These are phyloP conservation scores for Bombus polaris DNA, from an alignment of 1,140 invertebrate genomes.

Conservation along the genomic window DNA sequence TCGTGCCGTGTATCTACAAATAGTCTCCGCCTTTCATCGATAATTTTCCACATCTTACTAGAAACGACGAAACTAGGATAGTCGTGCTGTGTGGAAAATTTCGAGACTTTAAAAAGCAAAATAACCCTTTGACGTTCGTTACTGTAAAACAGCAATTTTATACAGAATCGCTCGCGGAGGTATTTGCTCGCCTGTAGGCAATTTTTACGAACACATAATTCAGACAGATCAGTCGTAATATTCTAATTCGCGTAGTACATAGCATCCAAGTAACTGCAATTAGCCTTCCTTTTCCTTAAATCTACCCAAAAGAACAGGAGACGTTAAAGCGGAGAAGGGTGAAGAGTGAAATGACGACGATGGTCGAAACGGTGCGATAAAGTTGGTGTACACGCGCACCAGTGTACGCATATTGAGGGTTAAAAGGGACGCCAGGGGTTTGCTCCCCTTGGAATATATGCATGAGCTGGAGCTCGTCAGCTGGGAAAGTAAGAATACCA, in stretches of 20 bases:
- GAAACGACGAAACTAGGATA: neutral
- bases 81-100: neutral
- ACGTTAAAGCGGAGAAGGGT: neutral
- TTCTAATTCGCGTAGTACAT: too few relatives aligned
- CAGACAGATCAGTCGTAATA: too few relatives aligned
- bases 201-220: too few relatives aligned
- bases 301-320: neutral
- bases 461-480: slow-evolving; percentile 33
- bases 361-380: slow-evolving; percentile 23
- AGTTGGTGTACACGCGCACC: neutral
- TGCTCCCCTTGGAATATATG: slow-evolving; percentile 35
- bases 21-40: neutral
- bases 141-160: neutral
- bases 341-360: neutral
- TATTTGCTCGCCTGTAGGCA: too few relatives aligned
- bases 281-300: neutral
- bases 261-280: too few relatives aligned
- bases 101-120: too few relatives aligned
- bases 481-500: slow-evolving; percentile 54
- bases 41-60: neutral
- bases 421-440: neutral
- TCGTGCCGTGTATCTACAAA: neutral
- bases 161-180: too few relatives aligned
- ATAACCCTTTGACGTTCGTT: neutral
- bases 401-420: neutral